These are phyloP conservation scores for Agriotes lineatus DNA, from an alignment of 2,888 invertebrate genomes.

Conservation along the genomic window DNA sequence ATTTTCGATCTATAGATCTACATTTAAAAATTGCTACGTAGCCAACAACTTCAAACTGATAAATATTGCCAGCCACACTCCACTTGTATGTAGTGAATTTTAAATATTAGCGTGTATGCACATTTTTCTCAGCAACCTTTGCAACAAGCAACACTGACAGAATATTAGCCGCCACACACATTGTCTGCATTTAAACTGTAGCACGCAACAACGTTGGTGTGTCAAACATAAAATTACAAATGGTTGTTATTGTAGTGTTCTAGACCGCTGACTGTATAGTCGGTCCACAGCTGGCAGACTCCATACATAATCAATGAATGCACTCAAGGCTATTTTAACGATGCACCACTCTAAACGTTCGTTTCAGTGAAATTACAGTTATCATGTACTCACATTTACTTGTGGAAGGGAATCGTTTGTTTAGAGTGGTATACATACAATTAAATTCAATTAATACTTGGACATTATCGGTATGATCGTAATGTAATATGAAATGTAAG, in stretches of 20 bases:
- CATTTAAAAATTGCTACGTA: background rate
- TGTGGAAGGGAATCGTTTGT: background rate
- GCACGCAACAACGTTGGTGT: slow-evolving; percentile 50
- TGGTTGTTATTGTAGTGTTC: slow-evolving; percentile 58
- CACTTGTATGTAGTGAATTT: background rate
- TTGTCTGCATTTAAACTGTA: slow-evolving; percentile 70
- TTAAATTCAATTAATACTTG: slow-evolving; percentile 34
- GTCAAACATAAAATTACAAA: slow-evolving; percentile 48
- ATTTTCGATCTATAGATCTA: background rate
- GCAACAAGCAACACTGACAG: slow-evolving; percentile 51
- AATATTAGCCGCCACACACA: slow-evolving; percentile 72
- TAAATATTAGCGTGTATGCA: slow-evolving; percentile 10
- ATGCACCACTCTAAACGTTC: slow-evolving; percentile 51
- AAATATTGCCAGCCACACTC: background rate
- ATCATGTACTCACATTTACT: background rate
- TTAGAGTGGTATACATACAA: slow-evolving; percentile 40
- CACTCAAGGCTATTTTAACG: slow-evolving; percentile 64
- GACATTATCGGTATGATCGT: slow-evolving; percentile 6
- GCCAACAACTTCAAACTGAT: background rate
- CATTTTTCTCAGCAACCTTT: slow-evolving; percentile 8
- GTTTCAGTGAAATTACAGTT: background rate
- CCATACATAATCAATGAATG: slow-evolving; percentile 63
- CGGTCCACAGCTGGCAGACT: slow-evolving; percentile 64
- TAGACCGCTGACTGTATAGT: slow-evolving; percentile 63
- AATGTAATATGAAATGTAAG: slow-evolving; percentile 34